Evolutionary conservation across 2,797 vertebrate species (phyloP).

Genomic region (Characodon lateralis): DNA sequence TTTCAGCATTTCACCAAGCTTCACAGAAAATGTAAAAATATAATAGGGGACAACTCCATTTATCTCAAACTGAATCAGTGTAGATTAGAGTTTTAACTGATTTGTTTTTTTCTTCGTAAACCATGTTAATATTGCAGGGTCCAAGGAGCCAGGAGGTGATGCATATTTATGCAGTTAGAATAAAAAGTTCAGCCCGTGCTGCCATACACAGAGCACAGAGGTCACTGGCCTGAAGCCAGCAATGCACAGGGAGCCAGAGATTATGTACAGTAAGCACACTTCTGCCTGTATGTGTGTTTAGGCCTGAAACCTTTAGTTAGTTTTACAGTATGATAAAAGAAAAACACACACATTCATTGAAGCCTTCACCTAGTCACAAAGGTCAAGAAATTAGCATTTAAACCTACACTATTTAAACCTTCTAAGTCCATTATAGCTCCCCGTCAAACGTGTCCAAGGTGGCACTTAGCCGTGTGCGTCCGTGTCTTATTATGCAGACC

Average conservation of each 20-base stretch:
- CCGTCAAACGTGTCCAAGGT: slow-evolving; percentile 69
- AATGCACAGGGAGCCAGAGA: slow-evolving; percentile 49
- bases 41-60: not conserved
- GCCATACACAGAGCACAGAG: slow-evolving; percentile 65
- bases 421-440: slow-evolving; percentile 47
- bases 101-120: not conserved
- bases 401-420: slow-evolving; percentile 47
- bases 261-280: slow-evolving; percentile 51
- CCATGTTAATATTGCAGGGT: slow-evolving; percentile 26
- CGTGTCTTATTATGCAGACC: slow-evolving; percentile 79
- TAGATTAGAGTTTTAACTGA: not conserved
- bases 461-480: slow-evolving; percentile 70
- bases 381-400: slow-evolving; percentile 66
- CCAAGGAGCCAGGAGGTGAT: slow-evolving; percentile 81
- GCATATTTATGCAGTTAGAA: slow-evolving; percentile 85
- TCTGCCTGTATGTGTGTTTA: slow-evolving; percentile 57
- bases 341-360: slow-evolving; percentile 51
- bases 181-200: slow-evolving; percentile 67
- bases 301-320: slow-evolving; percentile 63
- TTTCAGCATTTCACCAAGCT: not conserved
- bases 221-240: slow-evolving; percentile 67
- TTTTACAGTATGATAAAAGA: slow-evolving; percentile 45
- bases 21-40: not conserved
- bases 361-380: slow-evolving; percentile 56
- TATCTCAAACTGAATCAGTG: not conserved